phyloP scores from a whole-genome alignment of 2,113 vertebrate genomes.

The Aleadryas rufinucha region DNA sequence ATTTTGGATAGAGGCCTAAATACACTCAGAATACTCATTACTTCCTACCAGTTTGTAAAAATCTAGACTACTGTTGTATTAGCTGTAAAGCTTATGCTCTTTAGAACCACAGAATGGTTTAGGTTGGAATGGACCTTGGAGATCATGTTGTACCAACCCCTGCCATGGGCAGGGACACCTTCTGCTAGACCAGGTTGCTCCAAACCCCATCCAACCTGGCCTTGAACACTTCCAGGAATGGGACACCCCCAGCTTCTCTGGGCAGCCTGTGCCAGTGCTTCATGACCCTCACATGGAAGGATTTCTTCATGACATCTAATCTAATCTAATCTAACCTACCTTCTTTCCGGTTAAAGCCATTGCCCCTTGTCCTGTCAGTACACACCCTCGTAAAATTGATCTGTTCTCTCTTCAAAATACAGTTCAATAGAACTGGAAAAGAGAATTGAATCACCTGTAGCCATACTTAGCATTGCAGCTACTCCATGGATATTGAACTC shows the following conservation, averaged over 20 bases:
- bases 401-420: not conserved
- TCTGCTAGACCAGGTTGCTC: not conserved
- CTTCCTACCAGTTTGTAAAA: not conserved
- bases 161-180: not conserved
- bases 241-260: not conserved
- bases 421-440: not conserved
- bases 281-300: not conserved
- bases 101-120: not conserved
- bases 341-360: not conserved
- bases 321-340: not conserved
- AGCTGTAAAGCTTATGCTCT: not conserved
- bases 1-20: not conserved
- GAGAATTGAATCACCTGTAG: not conserved
- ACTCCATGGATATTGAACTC: not conserved
- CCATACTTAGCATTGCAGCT: not conserved
- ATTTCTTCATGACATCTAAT: not conserved
- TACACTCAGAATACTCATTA: not conserved
- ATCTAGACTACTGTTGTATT: not conserved
- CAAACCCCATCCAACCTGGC: not conserved
- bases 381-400: not conserved
- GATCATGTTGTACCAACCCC: not conserved
- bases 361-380: not conserved
- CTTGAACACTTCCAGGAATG: not conserved
- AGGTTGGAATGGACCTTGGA: not conserved
- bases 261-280: not conserved